These are phyloP conservation scores for Carlito syrichta DNA, from an alignment of 2,113 vertebrate genomes.

Conservation along the genomic window DNA sequence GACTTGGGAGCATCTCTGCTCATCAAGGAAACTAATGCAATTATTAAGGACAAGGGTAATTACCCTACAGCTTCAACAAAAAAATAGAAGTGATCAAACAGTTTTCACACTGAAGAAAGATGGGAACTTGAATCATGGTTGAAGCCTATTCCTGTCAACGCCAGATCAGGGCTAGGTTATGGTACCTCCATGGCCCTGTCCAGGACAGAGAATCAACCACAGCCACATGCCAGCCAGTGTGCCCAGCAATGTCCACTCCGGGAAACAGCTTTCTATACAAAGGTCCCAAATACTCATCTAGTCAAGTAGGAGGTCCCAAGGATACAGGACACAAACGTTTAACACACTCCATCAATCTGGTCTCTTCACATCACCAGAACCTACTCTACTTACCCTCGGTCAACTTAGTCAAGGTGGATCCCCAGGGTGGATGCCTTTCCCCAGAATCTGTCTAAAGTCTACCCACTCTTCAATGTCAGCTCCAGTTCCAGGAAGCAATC, in stretches of 20 bases:
- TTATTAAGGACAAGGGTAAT: slow-evolving; percentile 76
- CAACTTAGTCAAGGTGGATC: not conserved
- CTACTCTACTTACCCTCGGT: not conserved
- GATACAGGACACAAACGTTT: rapidly evolving
- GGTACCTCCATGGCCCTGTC: not conserved
- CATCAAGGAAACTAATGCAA: slow-evolving; percentile 69
- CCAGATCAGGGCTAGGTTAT: not conserved
- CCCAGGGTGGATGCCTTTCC: not conserved
- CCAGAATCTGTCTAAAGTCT: not conserved
- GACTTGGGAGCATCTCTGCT: slow-evolving; percentile 52
- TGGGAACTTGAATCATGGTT: rapidly evolving
- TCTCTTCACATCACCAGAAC: not conserved
- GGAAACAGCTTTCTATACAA: not conserved
- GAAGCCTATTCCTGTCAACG: not conserved
- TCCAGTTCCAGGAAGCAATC: not conserved
- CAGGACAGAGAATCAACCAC: not conserved
- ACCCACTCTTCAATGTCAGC: not conserved
- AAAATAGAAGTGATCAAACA: not conserved
- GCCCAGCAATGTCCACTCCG: not conserved
- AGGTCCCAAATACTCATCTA: not conserved
- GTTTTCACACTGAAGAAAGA: rapidly evolving
- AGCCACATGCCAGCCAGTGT: not conserved
- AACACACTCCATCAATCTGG: too few species aligned
- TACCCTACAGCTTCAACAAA: slow-evolving; percentile 57
- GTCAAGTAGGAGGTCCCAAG: not conserved